Base-by-base conservation (phyloP, 2,888 invertebrate species). In the Calliopum simillimum region DNA sequence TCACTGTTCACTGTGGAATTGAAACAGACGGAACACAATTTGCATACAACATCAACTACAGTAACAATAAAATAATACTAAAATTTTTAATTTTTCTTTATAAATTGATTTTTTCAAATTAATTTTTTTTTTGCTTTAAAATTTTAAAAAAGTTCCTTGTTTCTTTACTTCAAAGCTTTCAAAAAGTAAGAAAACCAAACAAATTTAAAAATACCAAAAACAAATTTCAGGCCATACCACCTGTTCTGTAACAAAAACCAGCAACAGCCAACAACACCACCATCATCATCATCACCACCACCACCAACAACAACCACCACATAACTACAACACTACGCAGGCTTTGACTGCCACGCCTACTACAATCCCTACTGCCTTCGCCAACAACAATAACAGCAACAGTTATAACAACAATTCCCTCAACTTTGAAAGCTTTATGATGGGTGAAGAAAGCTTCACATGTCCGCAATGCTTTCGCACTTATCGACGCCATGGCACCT, bases 401-500 rank as follows among this genome's bases (percentile, higher is more conserved):
- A 41, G 21, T 44, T 19, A 55, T 25, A 47, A 44, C 62, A 68
- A 25, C 62, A 63, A 51, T 49, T 16, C 33, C 25, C 70, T 75
- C 58, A 70, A 68, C 61, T 49, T 59, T 61, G 74, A 75, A 72
- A 73, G 73, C 72, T 74, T 75, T 68, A 68, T 75, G 74, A 69
- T 73, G 71, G 58, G 67, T 58, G 79, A 79, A 75, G 85, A 85
- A 75, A 85, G 81, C 71, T 86, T 81, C 71, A 81, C 84, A 8
- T 86, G 86, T 69, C 84, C 84, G 56, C 86, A 85, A 75, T 90
- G 90, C 76, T 87, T 86, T 76, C 87, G 89, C 63, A 87, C 87
- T 43, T 90, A 90, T 80, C 87, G 88, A 62, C 87, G 88, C 49
- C 85, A 87, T 76, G 88, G 88, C 74, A 89, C 89, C n/a, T 81